phyloP scores from a whole-genome alignment of 2,888 invertebrate species.

The Blomia tropicalis region DNA sequence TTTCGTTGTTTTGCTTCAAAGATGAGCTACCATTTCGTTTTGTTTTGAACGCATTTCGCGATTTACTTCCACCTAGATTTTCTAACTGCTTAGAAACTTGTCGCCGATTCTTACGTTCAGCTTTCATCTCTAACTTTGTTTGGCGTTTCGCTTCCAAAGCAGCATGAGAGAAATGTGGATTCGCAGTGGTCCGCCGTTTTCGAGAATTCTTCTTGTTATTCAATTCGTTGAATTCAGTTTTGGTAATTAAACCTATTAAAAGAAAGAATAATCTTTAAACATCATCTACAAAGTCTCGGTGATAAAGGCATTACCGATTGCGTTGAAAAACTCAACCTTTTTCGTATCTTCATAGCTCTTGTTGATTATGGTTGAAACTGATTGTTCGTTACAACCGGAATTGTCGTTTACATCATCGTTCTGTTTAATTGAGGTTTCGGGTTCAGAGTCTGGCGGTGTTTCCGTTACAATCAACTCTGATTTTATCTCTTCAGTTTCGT shows the following conservation, averaged over 20 bases:
- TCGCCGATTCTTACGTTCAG: slow-evolving; percentile 20
- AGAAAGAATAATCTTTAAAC: too few species aligned
- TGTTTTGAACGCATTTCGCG: not conserved
- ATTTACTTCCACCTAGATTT: too few species aligned
- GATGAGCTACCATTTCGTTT: not conserved
- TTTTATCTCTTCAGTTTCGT: not conserved
- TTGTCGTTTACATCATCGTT: not conserved
- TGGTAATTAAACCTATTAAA: not conserved
- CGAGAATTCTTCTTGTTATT: slow-evolving; percentile 35
- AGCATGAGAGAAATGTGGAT: slow-evolving; percentile 36
- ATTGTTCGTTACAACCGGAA: too few species aligned
- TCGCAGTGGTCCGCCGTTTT: slow-evolving; percentile 37
- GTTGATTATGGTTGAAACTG: too few species aligned
- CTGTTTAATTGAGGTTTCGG: too few species aligned
- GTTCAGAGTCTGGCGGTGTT: not conserved
- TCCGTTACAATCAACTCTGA: not conserved
- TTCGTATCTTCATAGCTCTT: not conserved
- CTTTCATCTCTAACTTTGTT: slow-evolving; percentile 23
- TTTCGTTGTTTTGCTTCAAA: not conserved
- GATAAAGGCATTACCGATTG: too few species aligned
- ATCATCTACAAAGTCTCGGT: too few species aligned
- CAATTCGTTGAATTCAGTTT: slow-evolving; percentile 32
- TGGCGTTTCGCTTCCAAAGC: slow-evolving; percentile 33
- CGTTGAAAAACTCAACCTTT: not conserved
- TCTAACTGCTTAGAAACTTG: not conserved